phyloP scores from a whole-genome alignment of 2,113 vertebrate species.

The Picathartes gymnocephalus region DNA sequence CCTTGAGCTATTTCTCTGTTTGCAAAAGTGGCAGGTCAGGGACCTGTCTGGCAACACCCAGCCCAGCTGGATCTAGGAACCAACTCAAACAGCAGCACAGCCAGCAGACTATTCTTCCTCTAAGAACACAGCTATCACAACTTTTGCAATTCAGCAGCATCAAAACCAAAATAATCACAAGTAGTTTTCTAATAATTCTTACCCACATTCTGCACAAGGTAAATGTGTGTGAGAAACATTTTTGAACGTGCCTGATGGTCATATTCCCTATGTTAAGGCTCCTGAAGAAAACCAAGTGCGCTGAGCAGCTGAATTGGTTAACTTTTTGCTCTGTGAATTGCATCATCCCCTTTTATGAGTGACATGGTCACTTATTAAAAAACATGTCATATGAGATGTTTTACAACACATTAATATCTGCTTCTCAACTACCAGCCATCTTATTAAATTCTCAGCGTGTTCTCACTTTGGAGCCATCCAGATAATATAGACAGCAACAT shows the following conservation, averaged over 20 bases:
- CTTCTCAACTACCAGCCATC: not conserved
- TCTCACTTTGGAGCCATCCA: slow-evolving; percentile 7
- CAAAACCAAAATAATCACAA: not conserved
- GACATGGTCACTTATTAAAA: not conserved
- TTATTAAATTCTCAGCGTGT: slow-evolving; percentile 53
- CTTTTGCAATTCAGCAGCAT: not conserved
- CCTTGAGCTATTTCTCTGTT: not conserved
- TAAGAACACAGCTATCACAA: not conserved
- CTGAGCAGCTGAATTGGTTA: not conserved
- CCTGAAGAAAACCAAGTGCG: not conserved
- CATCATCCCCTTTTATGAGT: not conserved
- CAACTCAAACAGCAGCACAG: not conserved
- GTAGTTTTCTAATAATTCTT: not conserved
- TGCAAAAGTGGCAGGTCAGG: not conserved
- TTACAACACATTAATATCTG: slow-evolving; percentile 1
- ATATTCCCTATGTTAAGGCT: not conserved
- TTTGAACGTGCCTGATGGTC: not conserved
- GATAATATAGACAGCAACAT: slow-evolving; percentile 42
- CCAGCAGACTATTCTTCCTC: not conserved
- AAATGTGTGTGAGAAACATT: not conserved
- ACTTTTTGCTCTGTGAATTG: not conserved
- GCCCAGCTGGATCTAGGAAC: not conserved
- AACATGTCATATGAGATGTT: not conserved
- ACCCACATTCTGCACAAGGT: not conserved
- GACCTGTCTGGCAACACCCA: not conserved